These are phyloP conservation scores for Eclectus roratus DNA, from an alignment of 2,113 vertebrate species.

Conservation along the genomic window DNA sequence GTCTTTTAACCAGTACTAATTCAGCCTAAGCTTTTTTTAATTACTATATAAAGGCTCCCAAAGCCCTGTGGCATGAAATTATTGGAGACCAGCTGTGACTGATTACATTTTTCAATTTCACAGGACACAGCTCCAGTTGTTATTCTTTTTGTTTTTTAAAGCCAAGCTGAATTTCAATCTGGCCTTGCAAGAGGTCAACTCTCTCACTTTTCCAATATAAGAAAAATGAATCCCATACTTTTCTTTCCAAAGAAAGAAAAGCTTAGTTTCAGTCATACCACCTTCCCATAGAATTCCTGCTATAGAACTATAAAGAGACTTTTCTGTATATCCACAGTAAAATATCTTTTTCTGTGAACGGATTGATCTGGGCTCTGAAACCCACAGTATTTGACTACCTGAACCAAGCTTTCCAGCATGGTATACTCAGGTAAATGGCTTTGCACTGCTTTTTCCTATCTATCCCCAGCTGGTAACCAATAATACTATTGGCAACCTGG, in stretches of 20 bases:
- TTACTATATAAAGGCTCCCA: background rate
- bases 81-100: background rate
- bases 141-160: background rate
- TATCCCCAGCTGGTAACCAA: background rate
- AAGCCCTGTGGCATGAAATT: background rate
- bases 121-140: background rate
- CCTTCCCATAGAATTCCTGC: background rate
- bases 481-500: background rate
- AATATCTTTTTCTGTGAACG: background rate
- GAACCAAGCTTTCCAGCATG: background rate
- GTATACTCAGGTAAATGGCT: background rate
- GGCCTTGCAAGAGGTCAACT: background rate
- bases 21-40: background rate
- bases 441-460: background rate
- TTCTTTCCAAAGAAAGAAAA: background rate
- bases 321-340: background rate
- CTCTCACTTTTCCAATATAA: background rate
- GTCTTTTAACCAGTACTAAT: background rate
- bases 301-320: rapidly evolving
- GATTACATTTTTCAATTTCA: background rate
- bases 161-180: background rate
- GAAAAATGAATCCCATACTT: background rate
- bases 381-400: background rate
- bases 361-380: background rate
- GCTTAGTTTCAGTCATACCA: background rate